Conservation (phyloP, 2,888 invertebrate species). For the Lithophane semibrunnea region DNA sequence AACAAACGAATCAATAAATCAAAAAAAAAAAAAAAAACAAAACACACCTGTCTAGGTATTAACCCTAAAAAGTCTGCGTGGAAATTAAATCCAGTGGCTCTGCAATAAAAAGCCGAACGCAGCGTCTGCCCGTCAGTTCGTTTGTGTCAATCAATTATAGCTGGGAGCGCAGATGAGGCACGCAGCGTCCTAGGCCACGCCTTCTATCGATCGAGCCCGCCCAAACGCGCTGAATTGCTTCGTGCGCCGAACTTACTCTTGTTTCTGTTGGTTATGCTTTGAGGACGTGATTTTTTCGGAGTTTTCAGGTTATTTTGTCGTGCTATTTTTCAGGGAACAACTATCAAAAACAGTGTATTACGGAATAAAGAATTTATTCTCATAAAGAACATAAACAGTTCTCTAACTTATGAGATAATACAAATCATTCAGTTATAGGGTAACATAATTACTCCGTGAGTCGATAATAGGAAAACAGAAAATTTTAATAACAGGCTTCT, state of each 20-base stretch:
- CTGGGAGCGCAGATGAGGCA: slow-evolving; percentile 80
- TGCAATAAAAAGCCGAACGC: slow-evolving; percentile 81
- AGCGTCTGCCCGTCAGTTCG: slow-evolving; percentile 85
- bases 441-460: too few species aligned
- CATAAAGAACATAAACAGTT: neutral
- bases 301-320: slow-evolving; percentile 7
- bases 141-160: slow-evolving; percentile 89
- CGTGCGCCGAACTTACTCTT: slow-evolving; percentile 63
- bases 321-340: neutral
- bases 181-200: slow-evolving; percentile 86
- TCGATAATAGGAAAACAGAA: neutral
- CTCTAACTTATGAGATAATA: too few species aligned
- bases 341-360: neutral
- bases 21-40: slow-evolving; percentile 2
- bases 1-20: neutral
- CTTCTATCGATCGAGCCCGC: slow-evolving; percentile 86
- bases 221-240: slow-evolving; percentile 81
- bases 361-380: neutral
- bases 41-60: slow-evolving; percentile 47
- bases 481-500: too few species aligned
- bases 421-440: neutral
- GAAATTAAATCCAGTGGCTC: slow-evolving; percentile 75
- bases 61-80: slow-evolving; percentile 61
- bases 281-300: slow-evolving; percentile 61
- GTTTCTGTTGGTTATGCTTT: slow-evolving; percentile 42